Conservation (phyloP, 2,797 vertebrate species). For the Helicolenus hilgendorfi region DNA sequence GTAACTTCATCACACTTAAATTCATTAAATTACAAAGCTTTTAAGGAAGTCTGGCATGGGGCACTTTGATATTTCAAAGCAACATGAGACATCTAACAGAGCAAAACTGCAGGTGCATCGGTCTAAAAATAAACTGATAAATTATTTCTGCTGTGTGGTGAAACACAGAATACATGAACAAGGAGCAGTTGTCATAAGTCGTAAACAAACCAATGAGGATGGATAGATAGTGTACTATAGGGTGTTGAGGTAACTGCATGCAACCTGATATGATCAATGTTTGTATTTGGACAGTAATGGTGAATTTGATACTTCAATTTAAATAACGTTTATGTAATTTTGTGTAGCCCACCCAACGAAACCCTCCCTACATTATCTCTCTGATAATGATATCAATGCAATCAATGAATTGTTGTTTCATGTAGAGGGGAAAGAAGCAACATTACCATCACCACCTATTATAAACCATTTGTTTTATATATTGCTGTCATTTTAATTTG, state of each 20-base stretch:
- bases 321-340: not conserved
- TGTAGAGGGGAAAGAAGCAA: not conserved
- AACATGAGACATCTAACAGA: not conserved
- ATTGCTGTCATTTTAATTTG: not conserved
- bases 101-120: not conserved
- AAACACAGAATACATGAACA: not conserved
- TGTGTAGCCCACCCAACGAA: not conserved
- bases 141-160: not conserved
- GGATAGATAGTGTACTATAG: no score
- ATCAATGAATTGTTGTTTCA: not conserved
- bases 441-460: not conserved
- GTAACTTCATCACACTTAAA: not conserved
- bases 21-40: not conserved
- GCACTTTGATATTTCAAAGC: slow-evolving; percentile 28
- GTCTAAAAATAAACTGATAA: not conserved
- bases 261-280: not conserved
- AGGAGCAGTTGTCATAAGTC: not conserved
- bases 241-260: not conserved
- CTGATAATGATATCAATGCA: not conserved
- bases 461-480: not conserved
- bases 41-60: not conserved
- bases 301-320: not conserved
- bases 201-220: not conserved
- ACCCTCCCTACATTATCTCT: not conserved
- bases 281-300: not conserved